These are phyloP conservation scores for Poecilia picta DNA, from an alignment of 2,797 vertebrate genomes.

Conservation along the genomic window DNA sequence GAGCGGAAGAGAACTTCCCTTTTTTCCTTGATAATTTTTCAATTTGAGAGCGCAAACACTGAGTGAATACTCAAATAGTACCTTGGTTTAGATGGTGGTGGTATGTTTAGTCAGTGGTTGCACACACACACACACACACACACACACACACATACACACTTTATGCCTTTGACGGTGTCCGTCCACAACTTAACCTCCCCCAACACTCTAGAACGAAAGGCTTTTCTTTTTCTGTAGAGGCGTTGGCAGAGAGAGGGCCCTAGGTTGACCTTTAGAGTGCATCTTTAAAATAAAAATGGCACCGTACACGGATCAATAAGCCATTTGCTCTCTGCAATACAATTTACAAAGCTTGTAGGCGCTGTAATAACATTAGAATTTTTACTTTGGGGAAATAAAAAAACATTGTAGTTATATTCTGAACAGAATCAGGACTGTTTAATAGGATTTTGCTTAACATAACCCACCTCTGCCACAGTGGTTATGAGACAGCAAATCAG, in stretches of 20 bases:
- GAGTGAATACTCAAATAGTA: conserved; percentile 80
- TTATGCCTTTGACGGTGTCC: conserved; percentile 10
- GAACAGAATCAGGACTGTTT: conserved; percentile 39
- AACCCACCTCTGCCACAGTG: conserved; percentile 31
- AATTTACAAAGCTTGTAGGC: conserved; percentile 69
- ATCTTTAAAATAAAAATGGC: conserved; percentile 79
- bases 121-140: conserved; percentile 14
- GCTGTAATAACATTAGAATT: conserved; percentile 69
- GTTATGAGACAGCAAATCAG: conserved; percentile 15
- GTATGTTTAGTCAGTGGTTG: conserved; percentile 44
- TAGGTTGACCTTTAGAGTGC: conserved; percentile 69
- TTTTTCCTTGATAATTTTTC: conserved; percentile 87
- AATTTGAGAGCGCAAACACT: conserved; percentile 87
- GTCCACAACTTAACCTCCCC: conserved; percentile 19
- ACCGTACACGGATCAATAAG: conserved; percentile 77
- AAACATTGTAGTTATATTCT: conserved; percentile 46
- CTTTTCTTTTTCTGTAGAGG: conserved; percentile 58
- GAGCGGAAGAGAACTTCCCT: conserved; percentile 78
- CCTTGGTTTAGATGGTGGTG: conserved; percentile 46
- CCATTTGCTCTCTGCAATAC: conserved; percentile 74
- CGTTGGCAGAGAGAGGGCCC: conserved; percentile 49
- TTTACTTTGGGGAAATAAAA: conserved; percentile 40
- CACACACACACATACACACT: conserved; percentile 10
- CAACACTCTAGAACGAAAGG: conserved; percentile 29
- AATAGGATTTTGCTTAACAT: conserved; percentile 51